phyloP scores from a whole-genome alignment of 2,888 invertebrate genomes.

The Lucinisca nassula region DNA sequence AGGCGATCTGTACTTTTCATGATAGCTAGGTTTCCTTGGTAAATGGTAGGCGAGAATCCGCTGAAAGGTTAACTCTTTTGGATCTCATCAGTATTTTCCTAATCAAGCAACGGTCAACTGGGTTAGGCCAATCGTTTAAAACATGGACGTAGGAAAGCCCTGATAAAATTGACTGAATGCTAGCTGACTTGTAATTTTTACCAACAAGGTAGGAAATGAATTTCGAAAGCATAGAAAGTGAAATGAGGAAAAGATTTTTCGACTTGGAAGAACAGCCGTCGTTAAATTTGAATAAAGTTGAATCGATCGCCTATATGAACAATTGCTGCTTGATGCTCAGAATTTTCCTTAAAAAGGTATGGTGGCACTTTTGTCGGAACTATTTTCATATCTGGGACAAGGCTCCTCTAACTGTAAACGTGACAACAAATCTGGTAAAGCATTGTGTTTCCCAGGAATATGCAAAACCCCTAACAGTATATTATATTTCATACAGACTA shows the following conservation, averaged over 20 bases:
- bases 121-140: conserved; percentile 5
- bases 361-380: conserved; percentile 3
- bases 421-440: conserved; percentile 54
- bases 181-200: conserved; percentile 8
- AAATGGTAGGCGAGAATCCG: background rate
- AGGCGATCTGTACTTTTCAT: background rate
- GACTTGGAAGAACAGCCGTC: background rate
- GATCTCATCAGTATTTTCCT: conserved; percentile 38
- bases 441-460: conserved; percentile 44
- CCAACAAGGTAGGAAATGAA: conserved; percentile 29
- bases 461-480: conserved; percentile 34
- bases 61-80: background rate
- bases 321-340: background rate
- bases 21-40: background rate
- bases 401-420: conserved; percentile 49
- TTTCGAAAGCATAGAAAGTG: conserved; percentile 25
- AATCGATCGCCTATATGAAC: conserved; percentile 28
- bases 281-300: conserved; percentile 31
- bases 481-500: conserved; percentile 43
- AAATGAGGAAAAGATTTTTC: background rate
- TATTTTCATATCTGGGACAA: conserved; percentile 37
- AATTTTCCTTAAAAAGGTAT: background rate
- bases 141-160: conserved; percentile 43
- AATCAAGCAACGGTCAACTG: conserved; percentile 27
- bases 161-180: conserved; percentile 28